Evolutionary conservation across 2,888 invertebrate species (phyloP), one percentile per base, ranked within the genome.

Genomic region (Tachina grossa): DNA sequence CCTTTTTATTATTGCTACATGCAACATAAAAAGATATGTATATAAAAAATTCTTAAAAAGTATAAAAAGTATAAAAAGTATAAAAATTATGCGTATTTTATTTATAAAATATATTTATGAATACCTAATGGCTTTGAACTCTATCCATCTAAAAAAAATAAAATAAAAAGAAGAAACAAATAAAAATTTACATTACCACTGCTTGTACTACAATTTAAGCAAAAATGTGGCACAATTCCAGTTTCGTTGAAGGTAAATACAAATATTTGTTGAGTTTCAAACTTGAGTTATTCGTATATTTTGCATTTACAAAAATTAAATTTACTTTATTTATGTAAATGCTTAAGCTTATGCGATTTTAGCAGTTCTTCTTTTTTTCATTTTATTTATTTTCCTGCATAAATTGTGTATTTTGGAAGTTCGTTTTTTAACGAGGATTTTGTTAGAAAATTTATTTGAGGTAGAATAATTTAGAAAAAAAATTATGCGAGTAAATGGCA

Each of bases 81-180:
- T 1, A 61, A 49, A 76, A 79, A 82, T 85, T 85, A 82, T 85
- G 85, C 85, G 82, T 79, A 71, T 78, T 85, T 63, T 69, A 66
- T 59, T 61, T 53, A 75, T 76, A 71, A 85, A 85, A 79, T 80
- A 79, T 80, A 74, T 85, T 82, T 83, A 85, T 83, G 75, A 75
- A 57, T 47, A 63, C 78, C 82, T 82, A 78, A 75, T 85, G 75
- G 74, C 78, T 84, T 81, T 79, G 78, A 82, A 79, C 74, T n/a
- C 57, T 65, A 75, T 14, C 65, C 74, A 59, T n/a, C n/a, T n/a
- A 75, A 63, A 22, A 22, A 74, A 19, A 45, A 41, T 14, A 47
- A 31, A 41, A 9, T 1, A 11, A 31, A 1, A 16, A 41, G 0
- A 9, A 31, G 0, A 4, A 0, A 5, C 31, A 16, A 22, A 65